These are phyloP conservation scores for Strix uralensis DNA, from an alignment of 2,113 vertebrate species.

Conservation along the genomic window DNA sequence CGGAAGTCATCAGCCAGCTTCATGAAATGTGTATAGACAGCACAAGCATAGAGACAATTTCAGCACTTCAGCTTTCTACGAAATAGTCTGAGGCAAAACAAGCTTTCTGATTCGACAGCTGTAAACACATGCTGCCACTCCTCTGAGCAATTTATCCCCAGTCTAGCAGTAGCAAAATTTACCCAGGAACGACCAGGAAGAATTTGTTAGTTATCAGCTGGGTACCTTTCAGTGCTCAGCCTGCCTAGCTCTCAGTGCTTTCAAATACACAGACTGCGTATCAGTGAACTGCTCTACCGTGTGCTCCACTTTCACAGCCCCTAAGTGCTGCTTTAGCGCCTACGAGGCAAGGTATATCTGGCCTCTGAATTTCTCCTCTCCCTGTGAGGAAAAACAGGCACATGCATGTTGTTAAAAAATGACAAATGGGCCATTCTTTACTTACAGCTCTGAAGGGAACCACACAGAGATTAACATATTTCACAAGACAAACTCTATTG, in stretches of 20 bases:
- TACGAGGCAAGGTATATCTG: not conserved
- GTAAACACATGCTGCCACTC: not conserved
- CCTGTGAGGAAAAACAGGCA: accelerated
- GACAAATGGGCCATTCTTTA: not conserved
- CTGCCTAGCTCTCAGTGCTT: not conserved
- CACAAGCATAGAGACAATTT: not conserved
- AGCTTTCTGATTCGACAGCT: not conserved
- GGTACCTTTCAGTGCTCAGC: not conserved
- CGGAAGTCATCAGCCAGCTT: not conserved
- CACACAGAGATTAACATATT: not conserved
- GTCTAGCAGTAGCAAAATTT: not conserved
- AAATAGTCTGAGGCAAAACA: not conserved
- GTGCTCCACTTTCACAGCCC: not conserved
- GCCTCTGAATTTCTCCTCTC: not conserved
- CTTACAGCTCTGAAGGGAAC: not conserved
- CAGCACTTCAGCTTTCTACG: not conserved
- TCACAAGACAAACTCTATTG: not conserved
- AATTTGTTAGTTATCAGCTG: not conserved
- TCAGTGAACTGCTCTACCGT: not conserved
- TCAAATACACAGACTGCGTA: accelerated
- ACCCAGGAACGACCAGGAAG: not conserved
- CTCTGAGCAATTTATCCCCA: not conserved
- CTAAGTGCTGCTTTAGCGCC: not conserved
- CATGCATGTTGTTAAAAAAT: not conserved
- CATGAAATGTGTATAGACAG: not conserved